Conservation (phyloP, 1,140 invertebrate genomes). For the Palaemon carinicauda region DNA sequence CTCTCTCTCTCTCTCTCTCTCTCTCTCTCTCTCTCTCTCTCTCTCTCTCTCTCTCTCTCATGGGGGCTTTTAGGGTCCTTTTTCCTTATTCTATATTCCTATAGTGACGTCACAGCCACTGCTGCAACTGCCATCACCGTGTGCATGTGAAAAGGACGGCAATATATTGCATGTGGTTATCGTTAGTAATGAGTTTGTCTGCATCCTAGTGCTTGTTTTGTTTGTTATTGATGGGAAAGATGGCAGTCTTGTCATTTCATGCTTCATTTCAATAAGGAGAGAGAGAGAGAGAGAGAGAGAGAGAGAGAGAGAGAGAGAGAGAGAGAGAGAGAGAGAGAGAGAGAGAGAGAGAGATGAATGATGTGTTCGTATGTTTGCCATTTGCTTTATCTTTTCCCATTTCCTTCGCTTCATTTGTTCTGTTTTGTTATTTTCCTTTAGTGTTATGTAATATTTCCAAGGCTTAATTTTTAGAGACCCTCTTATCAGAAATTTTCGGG, state of each 20-base stretch:
- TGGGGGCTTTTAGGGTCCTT: not conserved
- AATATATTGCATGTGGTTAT: too few species aligned
- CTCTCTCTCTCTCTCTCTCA: conserved; percentile 28
- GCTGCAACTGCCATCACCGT: not conserved
- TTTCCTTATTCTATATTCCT: not conserved
- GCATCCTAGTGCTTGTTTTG: too few species aligned
- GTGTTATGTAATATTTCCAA: too few species aligned
- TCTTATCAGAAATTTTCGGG: too few species aligned
- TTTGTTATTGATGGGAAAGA: too few species aligned
- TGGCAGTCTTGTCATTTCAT: not conserved
- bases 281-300: conserved; percentile 34
- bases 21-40: not conserved
- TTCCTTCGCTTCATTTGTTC: not conserved
- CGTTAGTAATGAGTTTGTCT: too few species aligned
- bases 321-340: conserved; percentile 7
- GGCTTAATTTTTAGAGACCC: too few species aligned
- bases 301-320: conserved; percentile 25
- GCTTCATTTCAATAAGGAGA: not conserved
- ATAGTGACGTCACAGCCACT: not conserved
- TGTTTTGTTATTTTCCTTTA: not conserved
- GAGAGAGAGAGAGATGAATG: conserved; percentile 13
- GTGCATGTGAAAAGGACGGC: not conserved
- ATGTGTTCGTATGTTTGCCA: not conserved
- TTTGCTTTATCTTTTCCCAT: conserved; percentile 6
- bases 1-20: not conserved